Evolutionary conservation across 2,113 vertebrate genomes (phyloP).

Genomic region (Syngnathus floridae): DNA sequence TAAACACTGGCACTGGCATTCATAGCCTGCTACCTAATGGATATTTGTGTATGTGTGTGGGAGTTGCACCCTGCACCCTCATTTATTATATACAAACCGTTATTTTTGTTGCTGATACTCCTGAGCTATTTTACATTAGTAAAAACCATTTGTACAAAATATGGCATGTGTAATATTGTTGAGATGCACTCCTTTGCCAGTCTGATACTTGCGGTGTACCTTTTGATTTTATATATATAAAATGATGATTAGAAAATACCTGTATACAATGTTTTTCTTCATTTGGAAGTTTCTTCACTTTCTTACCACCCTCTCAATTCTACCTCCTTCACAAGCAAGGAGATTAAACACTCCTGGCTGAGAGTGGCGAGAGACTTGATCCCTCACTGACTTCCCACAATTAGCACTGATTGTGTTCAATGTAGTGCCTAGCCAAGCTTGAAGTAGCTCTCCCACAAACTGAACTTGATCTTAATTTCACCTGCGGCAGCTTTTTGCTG

Average conservation of each 20-base stretch:
- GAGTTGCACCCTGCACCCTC: background rate
- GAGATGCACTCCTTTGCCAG: background rate
- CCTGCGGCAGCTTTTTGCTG: background rate
- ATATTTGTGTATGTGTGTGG: conserved; percentile 1
- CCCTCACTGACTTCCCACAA: conserved; percentile 4
- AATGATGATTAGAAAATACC: background rate
- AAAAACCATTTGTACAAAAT: background rate
- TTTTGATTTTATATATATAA: background rate
- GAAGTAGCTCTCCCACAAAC: background rate
- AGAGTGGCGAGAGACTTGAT: background rate
- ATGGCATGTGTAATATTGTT: background rate
- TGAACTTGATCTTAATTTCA: conserved; percentile 1
- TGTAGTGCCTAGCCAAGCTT: background rate
- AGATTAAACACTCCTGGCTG: background rate
- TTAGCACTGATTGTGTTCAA: background rate
- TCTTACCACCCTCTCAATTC: background rate
- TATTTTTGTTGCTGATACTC: background rate
- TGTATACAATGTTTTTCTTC: background rate
- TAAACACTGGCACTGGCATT: conserved; percentile 1
- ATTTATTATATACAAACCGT: background rate
- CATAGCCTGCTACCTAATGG: background rate
- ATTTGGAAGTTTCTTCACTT: background rate
- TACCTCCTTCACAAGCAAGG: background rate
- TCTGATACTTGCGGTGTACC: background rate
- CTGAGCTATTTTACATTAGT: background rate